A percentile compares a stretch with the other conserved stretches of the same genome.
These are phyloP conservation scores for Abrostola triplasia DNA, from an alignment of 2,888 invertebrate species.

Conservation along the genomic window DNA sequence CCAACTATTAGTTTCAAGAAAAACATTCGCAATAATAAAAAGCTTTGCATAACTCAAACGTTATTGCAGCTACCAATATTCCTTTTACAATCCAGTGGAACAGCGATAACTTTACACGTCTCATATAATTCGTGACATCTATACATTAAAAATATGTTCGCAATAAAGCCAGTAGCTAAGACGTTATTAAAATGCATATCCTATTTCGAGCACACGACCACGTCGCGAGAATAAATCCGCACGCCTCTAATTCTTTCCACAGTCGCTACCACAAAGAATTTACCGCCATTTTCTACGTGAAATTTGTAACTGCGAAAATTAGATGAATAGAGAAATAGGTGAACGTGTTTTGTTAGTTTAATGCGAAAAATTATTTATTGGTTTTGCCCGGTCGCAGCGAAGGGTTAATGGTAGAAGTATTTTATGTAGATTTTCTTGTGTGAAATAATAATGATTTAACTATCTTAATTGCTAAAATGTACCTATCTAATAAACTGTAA, in stretches of 20 bases:
- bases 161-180: constrained; percentile 48
- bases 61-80: constrained; percentile 2
- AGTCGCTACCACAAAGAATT: constrained; percentile 35
- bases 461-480: background rate
- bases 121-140: constrained; percentile 40
- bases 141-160: constrained; percentile 53
- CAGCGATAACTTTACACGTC: constrained; percentile 32
- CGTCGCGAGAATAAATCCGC: constrained; percentile 63
- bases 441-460: background rate
- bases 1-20: too few relatives aligned
- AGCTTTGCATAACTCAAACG: background rate
- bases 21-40: background rate
- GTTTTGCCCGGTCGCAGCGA: constrained; percentile 17
- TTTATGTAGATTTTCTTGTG: constrained; percentile 5
- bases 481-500: too few relatives aligned
- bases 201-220: constrained; percentile 50
- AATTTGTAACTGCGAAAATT: constrained; percentile 55
- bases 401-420: constrained; percentile 17
- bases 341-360: constrained; percentile 32
- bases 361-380: constrained; percentile 27
- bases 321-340: constrained; percentile 44
- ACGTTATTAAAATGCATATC: constrained; percentile 66
- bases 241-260: constrained; percentile 63
- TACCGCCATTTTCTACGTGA: constrained; percentile 39
- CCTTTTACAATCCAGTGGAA: constrained; percentile 6